Conservation (phyloP, 2,113 vertebrate species). For the Cervus canadensis region DNA sequence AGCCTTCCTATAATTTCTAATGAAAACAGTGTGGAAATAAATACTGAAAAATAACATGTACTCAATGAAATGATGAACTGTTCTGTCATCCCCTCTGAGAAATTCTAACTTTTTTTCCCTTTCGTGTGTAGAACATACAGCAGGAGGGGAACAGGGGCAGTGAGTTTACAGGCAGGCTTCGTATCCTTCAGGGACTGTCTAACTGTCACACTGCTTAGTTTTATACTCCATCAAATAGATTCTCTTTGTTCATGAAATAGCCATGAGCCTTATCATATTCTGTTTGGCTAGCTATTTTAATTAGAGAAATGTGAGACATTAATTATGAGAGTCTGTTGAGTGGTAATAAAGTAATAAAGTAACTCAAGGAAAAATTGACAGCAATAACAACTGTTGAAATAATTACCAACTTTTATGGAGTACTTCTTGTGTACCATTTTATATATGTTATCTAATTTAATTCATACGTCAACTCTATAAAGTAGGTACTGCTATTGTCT, state of each 20-base stretch:
- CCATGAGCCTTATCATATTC: not conserved
- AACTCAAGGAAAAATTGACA: not conserved
- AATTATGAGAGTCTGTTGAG: slow-evolving; percentile 1
- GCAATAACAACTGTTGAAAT: not conserved
- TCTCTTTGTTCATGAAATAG: slow-evolving; percentile 50
- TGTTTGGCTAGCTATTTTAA: slow-evolving; percentile 48
- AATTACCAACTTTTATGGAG: not conserved
- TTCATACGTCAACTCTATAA: not conserved
- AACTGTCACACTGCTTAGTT: not conserved
- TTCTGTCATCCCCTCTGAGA: not conserved
- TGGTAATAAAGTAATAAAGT: slow-evolving; percentile 19
- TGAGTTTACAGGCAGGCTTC: not conserved
- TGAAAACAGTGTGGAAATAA: slow-evolving; percentile 16
- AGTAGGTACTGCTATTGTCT: not conserved
- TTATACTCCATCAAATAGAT: slow-evolving; percentile 10
- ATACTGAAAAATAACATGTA: not conserved
- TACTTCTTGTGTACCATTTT: not conserved
- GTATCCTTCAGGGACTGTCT: not conserved
- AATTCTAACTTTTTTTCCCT: slow-evolving; percentile 1
- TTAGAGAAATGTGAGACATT: slow-evolving; percentile 21
- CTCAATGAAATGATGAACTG: not conserved
- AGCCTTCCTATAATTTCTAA: slow-evolving; percentile 9
- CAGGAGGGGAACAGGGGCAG: not conserved
- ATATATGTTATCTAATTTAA: not conserved
- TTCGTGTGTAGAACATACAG: not conserved